Percentiles rank a stretch among this genome's conserved stretches.
Conservation (phyloP, 2,113 vertebrate genomes). For the Petroica traversi region DNA sequence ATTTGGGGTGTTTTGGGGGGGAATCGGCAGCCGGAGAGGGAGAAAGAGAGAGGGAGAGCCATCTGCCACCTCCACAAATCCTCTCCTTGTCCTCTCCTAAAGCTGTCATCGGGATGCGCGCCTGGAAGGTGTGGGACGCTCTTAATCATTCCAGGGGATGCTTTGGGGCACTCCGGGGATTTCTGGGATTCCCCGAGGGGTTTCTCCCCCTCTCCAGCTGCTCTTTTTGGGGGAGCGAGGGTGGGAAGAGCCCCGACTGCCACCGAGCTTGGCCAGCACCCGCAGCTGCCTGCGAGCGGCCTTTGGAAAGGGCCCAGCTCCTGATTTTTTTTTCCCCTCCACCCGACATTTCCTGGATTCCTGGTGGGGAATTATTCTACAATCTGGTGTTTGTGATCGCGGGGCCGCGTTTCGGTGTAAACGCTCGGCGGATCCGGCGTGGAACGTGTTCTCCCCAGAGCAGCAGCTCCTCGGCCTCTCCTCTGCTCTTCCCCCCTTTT, state of each 20-base stretch:
- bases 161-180: not conserved
- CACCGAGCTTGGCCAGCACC: not conserved
- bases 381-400: not conserved
- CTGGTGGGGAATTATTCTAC: not conserved
- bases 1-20: not conserved
- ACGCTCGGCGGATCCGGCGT: rapidly evolving
- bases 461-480: not conserved
- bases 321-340: not conserved
- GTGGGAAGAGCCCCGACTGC: not conserved
- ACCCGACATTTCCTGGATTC: conserved; percentile 6
- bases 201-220: not conserved
- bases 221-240: rapidly evolving
- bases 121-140: not conserved
- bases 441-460: not conserved
- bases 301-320: conserved; percentile 23
- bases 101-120: not conserved
- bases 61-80: not conserved
- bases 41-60: not conserved
- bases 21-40: not conserved
- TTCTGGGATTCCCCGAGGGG: not conserved
- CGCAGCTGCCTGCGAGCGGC: not conserved
- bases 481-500: not conserved
- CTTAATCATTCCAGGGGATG: not conserved
- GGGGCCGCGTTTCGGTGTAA: not conserved
- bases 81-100: not conserved